These are phyloP conservation scores for Cuculus canorus DNA, from an alignment of 2,797 vertebrate species.

Conservation along the genomic window DNA sequence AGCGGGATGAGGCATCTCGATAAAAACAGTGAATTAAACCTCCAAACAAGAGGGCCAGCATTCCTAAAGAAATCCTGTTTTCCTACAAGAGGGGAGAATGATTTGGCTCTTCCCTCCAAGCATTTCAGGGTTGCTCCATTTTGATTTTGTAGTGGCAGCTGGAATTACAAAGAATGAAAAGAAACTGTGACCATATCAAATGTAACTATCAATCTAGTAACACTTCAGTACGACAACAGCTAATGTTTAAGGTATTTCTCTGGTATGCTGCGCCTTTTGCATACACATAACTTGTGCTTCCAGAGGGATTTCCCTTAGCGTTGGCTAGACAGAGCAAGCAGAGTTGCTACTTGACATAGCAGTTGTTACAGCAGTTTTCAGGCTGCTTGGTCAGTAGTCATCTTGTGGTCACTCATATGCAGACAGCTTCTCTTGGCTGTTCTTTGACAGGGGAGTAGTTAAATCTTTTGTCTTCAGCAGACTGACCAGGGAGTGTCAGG, in stretches of 20 bases:
- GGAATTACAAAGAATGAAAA: background rate
- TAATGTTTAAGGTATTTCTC: background rate
- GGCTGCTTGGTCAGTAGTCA: background rate
- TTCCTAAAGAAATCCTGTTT: background rate
- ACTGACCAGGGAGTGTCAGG: background rate
- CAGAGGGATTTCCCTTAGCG: background rate
- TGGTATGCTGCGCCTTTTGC: background rate
- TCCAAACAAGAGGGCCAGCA: background rate
- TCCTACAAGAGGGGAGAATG: fast-evolving
- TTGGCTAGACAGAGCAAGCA: background rate
- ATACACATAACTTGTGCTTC: background rate
- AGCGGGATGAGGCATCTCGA: background rate
- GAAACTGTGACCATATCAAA: background rate
- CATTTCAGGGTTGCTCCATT: background rate
- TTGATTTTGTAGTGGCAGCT: background rate
- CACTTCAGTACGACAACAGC: too few species aligned
- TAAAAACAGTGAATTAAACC: background rate
- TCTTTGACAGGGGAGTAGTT: background rate
- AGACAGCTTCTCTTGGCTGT: background rate
- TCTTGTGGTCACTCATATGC: background rate
- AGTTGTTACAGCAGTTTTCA: background rate
- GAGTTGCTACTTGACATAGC: fast-evolving
- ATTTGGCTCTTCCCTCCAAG: background rate
- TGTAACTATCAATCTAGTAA: background rate
- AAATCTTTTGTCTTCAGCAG: background rate